Conservation (phyloP, 2,888 invertebrate species). For the Monopis laevigella region DNA sequence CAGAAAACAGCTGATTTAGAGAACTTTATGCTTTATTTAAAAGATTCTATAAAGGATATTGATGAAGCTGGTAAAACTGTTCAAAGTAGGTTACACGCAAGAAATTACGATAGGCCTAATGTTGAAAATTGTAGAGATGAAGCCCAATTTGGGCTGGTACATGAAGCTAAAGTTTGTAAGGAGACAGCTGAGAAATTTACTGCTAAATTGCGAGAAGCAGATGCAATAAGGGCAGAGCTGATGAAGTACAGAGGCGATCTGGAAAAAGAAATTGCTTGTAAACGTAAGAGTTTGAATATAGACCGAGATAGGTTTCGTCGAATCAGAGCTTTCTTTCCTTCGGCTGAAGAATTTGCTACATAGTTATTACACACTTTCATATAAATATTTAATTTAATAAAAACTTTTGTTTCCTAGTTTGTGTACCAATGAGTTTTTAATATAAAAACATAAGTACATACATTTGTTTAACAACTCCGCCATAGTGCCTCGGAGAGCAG, state of each 20-base stretch:
- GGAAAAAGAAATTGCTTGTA: conserved; percentile 76
- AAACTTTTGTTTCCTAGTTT: neutral
- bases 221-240: conserved; percentile 56
- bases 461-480: too few relatives aligned
- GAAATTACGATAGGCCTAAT: conserved; percentile 74
- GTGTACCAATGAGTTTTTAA: too few relatives aligned
- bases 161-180: conserved; percentile 73
- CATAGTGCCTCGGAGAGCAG: too few relatives aligned
- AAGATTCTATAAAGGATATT: conserved; percentile 73
- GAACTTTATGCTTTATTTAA: conserved; percentile 74
- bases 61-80: conserved; percentile 83
- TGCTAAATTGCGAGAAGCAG: conserved; percentile 71
- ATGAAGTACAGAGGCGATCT: conserved; percentile 71
- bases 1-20: conserved; percentile 81
- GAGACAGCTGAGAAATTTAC: conserved; percentile 56
- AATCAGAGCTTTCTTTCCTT: conserved; percentile 74
- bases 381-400: neutral
- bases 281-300: conserved; percentile 74
- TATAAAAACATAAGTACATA: too few relatives aligned
- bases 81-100: conserved; percentile 81
- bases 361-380: neutral
- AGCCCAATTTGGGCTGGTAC: conserved; percentile 78
- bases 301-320: conserved; percentile 71
- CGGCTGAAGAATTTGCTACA: conserved; percentile 69
- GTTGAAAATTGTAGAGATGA: conserved; percentile 87